These are phyloP conservation scores for Neogale vison DNA, from an alignment of 2,113 vertebrate species.

Conservation along the genomic window DNA sequence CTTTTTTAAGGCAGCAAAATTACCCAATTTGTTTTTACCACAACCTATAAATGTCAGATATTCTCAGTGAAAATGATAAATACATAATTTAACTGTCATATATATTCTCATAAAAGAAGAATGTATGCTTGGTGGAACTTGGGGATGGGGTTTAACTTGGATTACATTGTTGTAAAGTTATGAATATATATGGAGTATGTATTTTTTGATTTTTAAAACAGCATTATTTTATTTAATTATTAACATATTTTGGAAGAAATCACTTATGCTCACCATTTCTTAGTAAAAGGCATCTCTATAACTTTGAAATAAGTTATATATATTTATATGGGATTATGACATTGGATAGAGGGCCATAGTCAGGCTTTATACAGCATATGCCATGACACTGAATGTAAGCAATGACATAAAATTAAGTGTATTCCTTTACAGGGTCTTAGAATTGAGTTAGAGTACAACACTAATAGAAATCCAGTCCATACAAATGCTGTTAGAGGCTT, in stretches of 20 bases:
- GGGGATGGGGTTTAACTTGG: background rate
- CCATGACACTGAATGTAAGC: background rate
- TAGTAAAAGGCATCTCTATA: background rate
- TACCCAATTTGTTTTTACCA: slow-evolving; percentile 38
- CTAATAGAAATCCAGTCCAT: background rate
- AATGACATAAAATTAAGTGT: background rate
- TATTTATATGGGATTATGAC: background rate
- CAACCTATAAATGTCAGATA: slow-evolving; percentile 41
- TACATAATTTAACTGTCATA: slow-evolving; percentile 47
- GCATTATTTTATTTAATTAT: background rate
- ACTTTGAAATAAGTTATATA: background rate
- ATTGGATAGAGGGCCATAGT: background rate
- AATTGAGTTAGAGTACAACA: background rate
- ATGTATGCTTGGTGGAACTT: background rate
- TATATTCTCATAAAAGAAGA: slow-evolving; percentile 8
- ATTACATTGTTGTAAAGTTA: background rate
- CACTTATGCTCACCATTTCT: background rate
- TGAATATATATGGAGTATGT: background rate
- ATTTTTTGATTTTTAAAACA: background rate
- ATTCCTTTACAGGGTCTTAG: background rate
- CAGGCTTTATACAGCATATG: background rate
- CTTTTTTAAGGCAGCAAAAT: slow-evolving; percentile 53
- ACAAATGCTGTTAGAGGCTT: background rate
- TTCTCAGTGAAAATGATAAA: slow-evolving; percentile 43
- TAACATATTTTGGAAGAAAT: background rate